Conservation (phyloP, 2,888 invertebrate species). For the Polietes domitor region DNA sequence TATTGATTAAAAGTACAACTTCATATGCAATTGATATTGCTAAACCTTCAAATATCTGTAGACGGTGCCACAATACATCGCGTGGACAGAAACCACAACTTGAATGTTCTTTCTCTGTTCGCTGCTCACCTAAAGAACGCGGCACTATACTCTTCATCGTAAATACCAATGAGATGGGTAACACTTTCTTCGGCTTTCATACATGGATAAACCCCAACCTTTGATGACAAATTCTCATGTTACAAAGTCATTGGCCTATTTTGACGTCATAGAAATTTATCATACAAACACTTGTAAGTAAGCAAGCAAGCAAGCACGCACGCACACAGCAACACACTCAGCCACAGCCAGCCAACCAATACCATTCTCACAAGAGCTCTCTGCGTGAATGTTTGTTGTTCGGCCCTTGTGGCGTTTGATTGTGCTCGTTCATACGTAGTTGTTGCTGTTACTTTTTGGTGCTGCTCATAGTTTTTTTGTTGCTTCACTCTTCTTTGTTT, state of each 20-base stretch:
- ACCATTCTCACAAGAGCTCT: too few relatives aligned
- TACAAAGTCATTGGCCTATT: slow-evolving; percentile 28
- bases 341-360: too few relatives aligned
- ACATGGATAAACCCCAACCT: background rate
- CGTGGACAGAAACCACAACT: background rate
- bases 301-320: background rate
- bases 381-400: too few relatives aligned
- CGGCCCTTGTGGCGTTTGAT: background rate
- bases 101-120: background rate
- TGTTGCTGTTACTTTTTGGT: background rate
- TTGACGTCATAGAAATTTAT: slow-evolving; percentile 14
- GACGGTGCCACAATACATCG: too few relatives aligned
- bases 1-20: too few relatives aligned
- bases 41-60: too few relatives aligned
- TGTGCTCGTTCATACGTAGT: background rate
- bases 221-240: slow-evolving; percentile 12
- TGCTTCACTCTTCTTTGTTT: background rate
- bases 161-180: background rate
- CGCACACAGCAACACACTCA: background rate
- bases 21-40: too few relatives aligned
- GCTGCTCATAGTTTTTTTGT: background rate
- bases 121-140: background rate
- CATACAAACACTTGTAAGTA: background rate
- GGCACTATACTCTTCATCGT: background rate
- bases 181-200: background rate